phyloP scores from a whole-genome alignment of 2,797 vertebrate species.

The Lutjanus campechanus region DNA sequence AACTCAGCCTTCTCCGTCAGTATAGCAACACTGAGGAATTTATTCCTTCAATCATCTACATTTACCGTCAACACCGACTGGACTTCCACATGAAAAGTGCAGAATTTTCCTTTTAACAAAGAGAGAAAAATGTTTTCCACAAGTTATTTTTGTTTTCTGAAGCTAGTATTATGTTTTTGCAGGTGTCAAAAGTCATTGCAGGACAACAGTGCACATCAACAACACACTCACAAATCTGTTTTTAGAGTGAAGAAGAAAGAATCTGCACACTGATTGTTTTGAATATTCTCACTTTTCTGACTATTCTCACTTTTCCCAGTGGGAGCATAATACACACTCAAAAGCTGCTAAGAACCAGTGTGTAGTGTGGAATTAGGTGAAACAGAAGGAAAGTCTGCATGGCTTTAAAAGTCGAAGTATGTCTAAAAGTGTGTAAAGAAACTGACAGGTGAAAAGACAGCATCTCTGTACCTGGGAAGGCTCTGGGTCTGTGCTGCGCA shows the following conservation, averaged over 20 bases:
- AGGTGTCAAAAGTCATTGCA: too few relatives aligned
- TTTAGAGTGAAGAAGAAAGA: not conserved
- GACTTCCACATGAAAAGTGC: too few relatives aligned
- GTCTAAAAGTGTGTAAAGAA: not conserved
- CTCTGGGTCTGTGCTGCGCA: slow-evolving; percentile 88
- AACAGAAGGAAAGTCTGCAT: not conserved
- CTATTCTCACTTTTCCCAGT: not conserved
- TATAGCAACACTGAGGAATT: too few relatives aligned
- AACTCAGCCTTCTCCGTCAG: too few relatives aligned
- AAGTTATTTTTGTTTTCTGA: too few relatives aligned
- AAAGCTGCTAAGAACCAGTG: not conserved
- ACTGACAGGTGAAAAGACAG: not conserved
- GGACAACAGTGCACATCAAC: not conserved
- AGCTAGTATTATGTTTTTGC: too few relatives aligned
- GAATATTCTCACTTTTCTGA: not conserved
- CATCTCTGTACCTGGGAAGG: slow-evolving; percentile 88
- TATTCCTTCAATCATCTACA: too few relatives aligned
- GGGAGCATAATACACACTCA: not conserved
- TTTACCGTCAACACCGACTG: too few relatives aligned
- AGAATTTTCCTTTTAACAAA: too few relatives aligned
- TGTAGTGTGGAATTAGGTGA: not conserved
- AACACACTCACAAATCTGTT: too few relatives aligned
- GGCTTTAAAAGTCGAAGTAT: not conserved
- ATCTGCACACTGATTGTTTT: not conserved
- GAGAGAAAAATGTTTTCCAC: too few relatives aligned